Conservation (phyloP, 2,888 invertebrate species). For the Mythimna albipuncta region DNA sequence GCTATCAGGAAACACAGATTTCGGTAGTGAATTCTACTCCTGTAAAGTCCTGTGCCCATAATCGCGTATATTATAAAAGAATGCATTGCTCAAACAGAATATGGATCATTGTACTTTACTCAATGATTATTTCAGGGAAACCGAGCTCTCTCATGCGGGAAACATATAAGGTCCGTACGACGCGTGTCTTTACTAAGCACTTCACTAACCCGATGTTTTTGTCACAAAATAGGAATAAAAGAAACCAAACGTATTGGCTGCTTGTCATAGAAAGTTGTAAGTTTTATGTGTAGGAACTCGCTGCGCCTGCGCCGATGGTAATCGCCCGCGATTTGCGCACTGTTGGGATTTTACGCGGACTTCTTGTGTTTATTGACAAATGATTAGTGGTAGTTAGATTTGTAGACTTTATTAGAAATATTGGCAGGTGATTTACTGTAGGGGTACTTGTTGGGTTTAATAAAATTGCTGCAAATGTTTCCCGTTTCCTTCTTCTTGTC, state of each 20-base stretch:
- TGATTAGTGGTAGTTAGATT: slow-evolving; percentile 5
- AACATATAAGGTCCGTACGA: not conserved
- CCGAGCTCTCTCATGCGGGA: not conserved
- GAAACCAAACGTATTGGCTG: slow-evolving; percentile 25
- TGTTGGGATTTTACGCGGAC: slow-evolving; percentile 55
- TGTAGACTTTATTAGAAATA: slow-evolving; percentile 8
- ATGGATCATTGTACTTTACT: not conserved
- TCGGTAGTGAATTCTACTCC: no score
- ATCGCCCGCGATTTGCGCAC: slow-evolving; percentile 6
- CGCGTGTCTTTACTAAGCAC: not conserved
- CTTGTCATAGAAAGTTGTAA: slow-evolving; percentile 55
- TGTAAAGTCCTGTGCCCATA: no score
- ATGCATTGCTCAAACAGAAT: no score
- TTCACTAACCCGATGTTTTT: slow-evolving; percentile 26
- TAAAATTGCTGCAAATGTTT: not conserved
- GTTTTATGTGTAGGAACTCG: slow-evolving; percentile 43
- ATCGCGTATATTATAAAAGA: no score
- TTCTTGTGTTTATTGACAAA: slow-evolving; percentile 32
- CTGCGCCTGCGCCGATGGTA: slow-evolving; percentile 33
- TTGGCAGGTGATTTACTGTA: not conserved
- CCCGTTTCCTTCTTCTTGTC: no score
- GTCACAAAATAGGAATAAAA: slow-evolving; percentile 23
- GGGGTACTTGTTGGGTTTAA: not conserved
- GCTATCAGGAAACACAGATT: no score
- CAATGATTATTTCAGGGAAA: not conserved